Evolutionary conservation across 2,797 vertebrate genomes (phyloP).

Genomic region (Kryptopterus vitreolus): DNA sequence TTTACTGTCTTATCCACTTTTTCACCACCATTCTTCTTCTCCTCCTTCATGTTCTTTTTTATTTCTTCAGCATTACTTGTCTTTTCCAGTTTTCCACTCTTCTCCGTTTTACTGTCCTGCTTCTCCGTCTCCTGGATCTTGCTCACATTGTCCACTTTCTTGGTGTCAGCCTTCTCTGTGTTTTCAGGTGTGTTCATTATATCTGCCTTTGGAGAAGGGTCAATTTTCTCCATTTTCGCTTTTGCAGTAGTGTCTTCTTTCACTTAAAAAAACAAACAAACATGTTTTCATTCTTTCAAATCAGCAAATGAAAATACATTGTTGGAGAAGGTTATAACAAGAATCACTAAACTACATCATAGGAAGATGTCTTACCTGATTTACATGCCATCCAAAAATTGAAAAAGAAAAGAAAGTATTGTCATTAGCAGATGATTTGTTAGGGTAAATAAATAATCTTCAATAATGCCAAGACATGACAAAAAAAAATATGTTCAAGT

Average conservation of each 20-base stretch:
- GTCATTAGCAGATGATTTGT: slow-evolving; percentile 11
- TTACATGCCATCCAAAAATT: slow-evolving; percentile 21
- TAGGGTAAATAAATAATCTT: background rate
- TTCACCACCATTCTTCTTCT: slow-evolving; percentile 70
- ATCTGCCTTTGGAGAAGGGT: slow-evolving; percentile 49
- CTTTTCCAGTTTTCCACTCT: slow-evolving; percentile 66
- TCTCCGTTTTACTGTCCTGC: slow-evolving; percentile 56
- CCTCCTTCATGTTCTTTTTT: slow-evolving; percentile 57
- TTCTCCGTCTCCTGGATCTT: slow-evolving; percentile 70
- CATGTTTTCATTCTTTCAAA: background rate
- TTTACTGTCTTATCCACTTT: slow-evolving; percentile 69
- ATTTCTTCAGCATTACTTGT: slow-evolving; percentile 45
- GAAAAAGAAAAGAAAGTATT: background rate
- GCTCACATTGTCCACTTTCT: slow-evolving; percentile 58
- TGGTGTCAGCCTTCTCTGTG: slow-evolving; percentile 63
- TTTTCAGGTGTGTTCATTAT: slow-evolving; percentile 52
- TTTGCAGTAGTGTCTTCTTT: slow-evolving; percentile 74
- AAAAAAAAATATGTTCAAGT: slow-evolving; percentile 10
- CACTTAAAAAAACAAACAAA: slow-evolving; percentile 59
- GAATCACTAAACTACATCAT: background rate
- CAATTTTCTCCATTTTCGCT: slow-evolving; percentile 67
- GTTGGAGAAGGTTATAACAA: background rate
- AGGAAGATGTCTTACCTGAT: slow-evolving; percentile 48
- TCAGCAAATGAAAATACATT: background rate
- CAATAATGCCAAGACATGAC: background rate